These are phyloP conservation scores for Xenopus petersii DNA, from an alignment of 2,797 vertebrate genomes.

Conservation along the genomic window DNA sequence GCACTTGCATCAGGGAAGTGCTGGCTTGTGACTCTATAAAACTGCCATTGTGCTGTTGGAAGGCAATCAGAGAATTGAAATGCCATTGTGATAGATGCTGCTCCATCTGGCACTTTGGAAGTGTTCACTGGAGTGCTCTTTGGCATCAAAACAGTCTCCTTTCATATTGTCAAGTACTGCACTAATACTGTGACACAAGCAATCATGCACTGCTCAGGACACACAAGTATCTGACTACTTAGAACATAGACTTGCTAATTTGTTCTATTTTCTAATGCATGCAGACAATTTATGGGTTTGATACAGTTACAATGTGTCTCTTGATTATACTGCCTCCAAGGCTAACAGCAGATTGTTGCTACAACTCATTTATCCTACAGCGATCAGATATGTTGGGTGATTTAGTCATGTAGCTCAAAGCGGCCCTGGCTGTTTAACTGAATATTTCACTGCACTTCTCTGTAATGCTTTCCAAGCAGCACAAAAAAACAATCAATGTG, in stretches of 20 bases:
- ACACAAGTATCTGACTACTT: constrained; percentile 43
- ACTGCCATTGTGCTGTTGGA: constrained; percentile 50
- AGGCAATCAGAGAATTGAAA: constrained; percentile 57
- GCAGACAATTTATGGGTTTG: constrained; percentile 25
- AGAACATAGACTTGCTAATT: constrained; percentile 40
- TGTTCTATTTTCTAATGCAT: constrained; percentile 29
- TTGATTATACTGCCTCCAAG: constrained; percentile 30
- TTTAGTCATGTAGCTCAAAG: constrained; percentile 23
- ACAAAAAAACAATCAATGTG: too few relatives aligned
- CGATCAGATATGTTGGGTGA: constrained; percentile 28
- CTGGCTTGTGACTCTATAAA: constrained; percentile 38
- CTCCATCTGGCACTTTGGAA: constrained; percentile 49
- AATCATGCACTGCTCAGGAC: constrained; percentile 53
- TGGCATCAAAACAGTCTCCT: constrained; percentile 54
- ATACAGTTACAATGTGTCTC: constrained; percentile 35
- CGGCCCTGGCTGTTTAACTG: constrained; percentile 7
- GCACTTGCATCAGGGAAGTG: constrained; percentile 27
- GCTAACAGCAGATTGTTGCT: constrained; percentile 29
- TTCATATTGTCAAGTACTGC: constrained; percentile 54
- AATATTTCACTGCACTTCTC: background rate
- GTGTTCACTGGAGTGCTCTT: constrained; percentile 44
- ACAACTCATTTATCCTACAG: constrained; percentile 37
- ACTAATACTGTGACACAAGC: constrained; percentile 55
- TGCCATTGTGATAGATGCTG: constrained; percentile 53
- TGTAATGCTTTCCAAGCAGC: too few relatives aligned